Conservation (phyloP, 2,113 vertebrate species). For the Acanthochromis polyacanthus region DNA sequence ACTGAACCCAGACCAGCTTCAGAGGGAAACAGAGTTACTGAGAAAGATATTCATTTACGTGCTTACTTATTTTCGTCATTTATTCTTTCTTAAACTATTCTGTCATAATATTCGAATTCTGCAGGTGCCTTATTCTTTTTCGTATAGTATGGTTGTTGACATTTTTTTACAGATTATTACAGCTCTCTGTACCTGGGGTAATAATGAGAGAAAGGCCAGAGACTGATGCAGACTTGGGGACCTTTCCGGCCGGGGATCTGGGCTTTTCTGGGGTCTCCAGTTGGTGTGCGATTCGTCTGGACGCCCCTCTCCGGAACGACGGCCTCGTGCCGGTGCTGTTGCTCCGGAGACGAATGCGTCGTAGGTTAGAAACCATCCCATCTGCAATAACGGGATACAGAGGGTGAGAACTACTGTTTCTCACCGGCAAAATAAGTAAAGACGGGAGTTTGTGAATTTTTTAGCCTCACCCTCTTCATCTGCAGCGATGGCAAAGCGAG, state of each 20-base stretch:
- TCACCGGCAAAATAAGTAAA: not conserved
- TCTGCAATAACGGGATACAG: conserved; percentile 41
- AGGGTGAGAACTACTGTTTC: not conserved
- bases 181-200: conserved; percentile 86
- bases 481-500: conserved; percentile 90
- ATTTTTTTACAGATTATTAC: not conserved
- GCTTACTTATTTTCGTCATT: not conserved
- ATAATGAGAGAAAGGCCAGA: conserved; percentile 93
- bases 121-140: no score
- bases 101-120: not conserved
- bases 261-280: conserved; percentile 86
- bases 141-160: not conserved
- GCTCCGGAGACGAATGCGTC: conserved; percentile 91
- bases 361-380: conserved; percentile 84
- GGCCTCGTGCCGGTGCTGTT: conserved; percentile 94
- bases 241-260: conserved; percentile 75
- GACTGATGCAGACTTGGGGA: conserved; percentile 94
- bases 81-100: not conserved
- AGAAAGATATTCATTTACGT: not conserved
- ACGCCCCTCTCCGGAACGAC: conserved; percentile 82
- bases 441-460: not conserved
- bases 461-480: conserved; percentile 88
- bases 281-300: conserved; percentile 83
- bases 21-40: no score
- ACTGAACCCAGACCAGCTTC: not conserved